A percentile compares a stretch with the other conserved stretches of the same genome.
phyloP scores from a whole-genome alignment of 2,888 invertebrate genomes.

The Drosophila sordidula region DNA sequence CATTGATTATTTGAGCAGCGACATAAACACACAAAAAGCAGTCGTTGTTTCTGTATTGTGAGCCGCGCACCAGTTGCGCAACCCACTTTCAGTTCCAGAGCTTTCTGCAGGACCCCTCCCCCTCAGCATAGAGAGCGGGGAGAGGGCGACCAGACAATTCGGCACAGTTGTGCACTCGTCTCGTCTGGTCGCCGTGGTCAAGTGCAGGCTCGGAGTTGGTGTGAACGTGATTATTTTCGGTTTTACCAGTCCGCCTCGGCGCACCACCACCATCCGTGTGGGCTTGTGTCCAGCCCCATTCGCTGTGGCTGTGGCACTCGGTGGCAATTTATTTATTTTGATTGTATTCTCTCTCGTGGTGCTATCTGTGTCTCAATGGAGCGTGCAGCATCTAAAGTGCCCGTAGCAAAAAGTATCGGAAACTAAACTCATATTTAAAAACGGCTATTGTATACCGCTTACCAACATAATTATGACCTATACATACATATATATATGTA shows the following conservation, averaged over 20 bases:
- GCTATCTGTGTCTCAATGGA: conserved; percentile 78
- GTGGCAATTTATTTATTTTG: conserved; percentile 9
- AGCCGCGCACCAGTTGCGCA: conserved; percentile 19
- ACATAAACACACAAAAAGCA: neutral
- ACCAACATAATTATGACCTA: conserved; percentile 24
- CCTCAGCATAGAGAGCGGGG: conserved; percentile 2
- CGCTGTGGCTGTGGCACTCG: conserved; percentile 5
- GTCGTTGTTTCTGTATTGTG: conserved; percentile 44
- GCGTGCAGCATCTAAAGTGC: conserved; percentile 74
- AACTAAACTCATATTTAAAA: conserved; percentile 34
- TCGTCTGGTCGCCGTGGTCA: conserved; percentile 5
- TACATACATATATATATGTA: conserved; percentile 11
- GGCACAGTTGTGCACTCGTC: neutral
- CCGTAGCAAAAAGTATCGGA: conserved; percentile 57
- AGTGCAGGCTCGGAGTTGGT: conserved; percentile 15
- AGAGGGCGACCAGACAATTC: conserved; percentile 1
- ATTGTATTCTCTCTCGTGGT: conserved; percentile 68
- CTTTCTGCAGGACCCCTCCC: conserved; percentile 8
- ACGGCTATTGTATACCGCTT: conserved; percentile 12
- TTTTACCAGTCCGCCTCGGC: conserved; percentile 14
- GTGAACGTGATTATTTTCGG: conserved; percentile 28
- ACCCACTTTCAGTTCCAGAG: conserved; percentile 55
- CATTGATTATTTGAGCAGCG: conserved; percentile 63
- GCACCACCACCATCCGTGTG: neutral
- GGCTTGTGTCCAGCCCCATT: conserved; percentile 8